A percentile compares a stretch with the other conserved stretches of the same genome.
These are phyloP conservation scores for Cirrhinus molitorella DNA, from an alignment of 2,797 vertebrate species.

Conservation along the genomic window DNA sequence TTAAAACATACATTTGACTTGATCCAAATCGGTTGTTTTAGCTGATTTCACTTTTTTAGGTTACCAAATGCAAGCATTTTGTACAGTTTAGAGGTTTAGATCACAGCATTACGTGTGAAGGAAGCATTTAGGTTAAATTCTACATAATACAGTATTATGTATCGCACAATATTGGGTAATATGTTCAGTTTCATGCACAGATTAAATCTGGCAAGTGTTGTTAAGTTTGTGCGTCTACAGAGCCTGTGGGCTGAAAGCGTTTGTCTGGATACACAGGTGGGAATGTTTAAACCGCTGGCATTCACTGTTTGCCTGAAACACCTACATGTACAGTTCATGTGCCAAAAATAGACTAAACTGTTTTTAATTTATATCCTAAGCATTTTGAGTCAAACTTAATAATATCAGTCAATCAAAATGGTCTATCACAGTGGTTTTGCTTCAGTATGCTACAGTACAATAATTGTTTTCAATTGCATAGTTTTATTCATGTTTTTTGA, in stretches of 20 bases:
- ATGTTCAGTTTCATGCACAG: not conserved
- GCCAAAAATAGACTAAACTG: not conserved
- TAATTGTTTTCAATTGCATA: not conserved
- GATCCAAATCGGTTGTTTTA: not conserved
- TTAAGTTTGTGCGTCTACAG: not conserved
- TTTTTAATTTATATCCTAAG: not conserved
- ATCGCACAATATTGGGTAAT: not conserved
- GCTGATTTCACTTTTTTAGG: not conserved
- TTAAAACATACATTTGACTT: not conserved
- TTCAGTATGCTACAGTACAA: not conserved
- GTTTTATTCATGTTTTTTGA: not conserved
- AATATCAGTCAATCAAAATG: not conserved
- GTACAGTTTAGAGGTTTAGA: not conserved
- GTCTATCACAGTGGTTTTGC: not conserved
- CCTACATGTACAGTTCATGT: not conserved
- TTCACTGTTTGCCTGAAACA: conserved; percentile 8
- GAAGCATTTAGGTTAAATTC: not conserved
- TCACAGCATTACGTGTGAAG: not conserved
- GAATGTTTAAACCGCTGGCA: conserved; percentile 44
- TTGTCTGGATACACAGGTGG: conserved; percentile 46
- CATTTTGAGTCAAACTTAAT: conserved; percentile 9
- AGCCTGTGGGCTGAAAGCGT: conserved; percentile 37
- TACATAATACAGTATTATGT: not conserved
- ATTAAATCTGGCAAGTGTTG: not conserved
- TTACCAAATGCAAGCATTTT: not conserved